Evolutionary conservation across 2,113 vertebrate species (phyloP).

Genomic region (Chinchilla lanigera): DNA sequence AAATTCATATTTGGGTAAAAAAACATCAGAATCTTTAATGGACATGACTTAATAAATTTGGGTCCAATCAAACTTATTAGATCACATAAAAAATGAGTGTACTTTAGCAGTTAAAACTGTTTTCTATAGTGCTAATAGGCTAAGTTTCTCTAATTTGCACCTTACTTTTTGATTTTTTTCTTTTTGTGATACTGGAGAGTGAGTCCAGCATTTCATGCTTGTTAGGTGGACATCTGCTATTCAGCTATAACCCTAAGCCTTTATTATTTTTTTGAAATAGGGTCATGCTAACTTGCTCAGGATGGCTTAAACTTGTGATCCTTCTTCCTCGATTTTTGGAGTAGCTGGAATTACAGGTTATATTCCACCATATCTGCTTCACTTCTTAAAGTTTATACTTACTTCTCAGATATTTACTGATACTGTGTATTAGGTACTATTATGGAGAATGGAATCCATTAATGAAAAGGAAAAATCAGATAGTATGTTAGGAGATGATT

Average conservation of each 20-base stretch:
- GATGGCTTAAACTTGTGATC: background rate
- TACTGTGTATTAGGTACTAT: background rate
- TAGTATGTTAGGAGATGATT: background rate
- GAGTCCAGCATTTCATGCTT: background rate
- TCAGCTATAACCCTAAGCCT: background rate
- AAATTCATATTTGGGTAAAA: background rate
- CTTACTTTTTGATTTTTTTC: background rate
- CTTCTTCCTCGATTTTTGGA: background rate
- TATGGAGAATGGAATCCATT: background rate
- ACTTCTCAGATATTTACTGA: slow-evolving; percentile 29
- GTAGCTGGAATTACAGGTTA: background rate
- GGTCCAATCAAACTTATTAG: slow-evolving; percentile 9
- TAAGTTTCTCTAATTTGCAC: slow-evolving; percentile 44
- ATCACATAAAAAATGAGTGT: slow-evolving; percentile 37
- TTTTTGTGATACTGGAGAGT: background rate
- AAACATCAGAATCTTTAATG: background rate
- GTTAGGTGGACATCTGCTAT: background rate
- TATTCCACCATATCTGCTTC: background rate
- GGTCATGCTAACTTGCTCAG: background rate
- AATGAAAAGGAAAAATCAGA: slow-evolving; percentile 2
- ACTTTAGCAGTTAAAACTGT: background rate
- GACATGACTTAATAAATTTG: slow-evolving; percentile 21
- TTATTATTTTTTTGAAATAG: background rate
- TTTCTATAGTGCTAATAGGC: background rate
- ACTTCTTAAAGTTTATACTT: background rate